These are phyloP conservation scores for Tridacna crocea DNA, from an alignment of 2,888 invertebrate species.

Conservation along the genomic window DNA sequence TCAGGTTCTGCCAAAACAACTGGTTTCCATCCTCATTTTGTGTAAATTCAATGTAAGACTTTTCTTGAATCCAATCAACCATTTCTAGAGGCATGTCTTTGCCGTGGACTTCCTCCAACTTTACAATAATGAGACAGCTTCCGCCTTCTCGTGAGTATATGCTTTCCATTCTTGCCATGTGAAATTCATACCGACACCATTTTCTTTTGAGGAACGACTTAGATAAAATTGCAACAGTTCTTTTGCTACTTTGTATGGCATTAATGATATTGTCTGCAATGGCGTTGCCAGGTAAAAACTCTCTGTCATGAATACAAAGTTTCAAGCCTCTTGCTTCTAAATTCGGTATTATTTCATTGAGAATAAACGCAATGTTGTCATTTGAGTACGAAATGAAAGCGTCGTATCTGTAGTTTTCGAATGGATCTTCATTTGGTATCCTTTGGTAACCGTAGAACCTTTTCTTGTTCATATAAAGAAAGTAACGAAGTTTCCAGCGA, in stretches of 20 bases:
- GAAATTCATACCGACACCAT: constrained; percentile 69
- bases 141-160: constrained; percentile 39
- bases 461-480: constrained; percentile 44
- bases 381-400: constrained; percentile 61
- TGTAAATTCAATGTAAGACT: constrained; percentile 23
- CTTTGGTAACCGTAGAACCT: constrained; percentile 33
- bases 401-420: constrained; percentile 51
- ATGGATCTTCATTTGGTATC: constrained; percentile 1
- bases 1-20: constrained; percentile 19
- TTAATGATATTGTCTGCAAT: constrained; percentile 63
- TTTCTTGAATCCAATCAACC: constrained; percentile 25
- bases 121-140: constrained; percentile 11
- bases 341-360: constrained; percentile 22
- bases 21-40: not conserved
- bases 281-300: constrained; percentile 63
- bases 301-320: constrained; percentile 65
- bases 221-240: constrained; percentile 62
- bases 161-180: constrained; percentile 65
- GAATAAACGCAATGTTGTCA: constrained; percentile 39
- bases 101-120: constrained; percentile 15
- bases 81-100: constrained; percentile 34
- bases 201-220: constrained; percentile 54
- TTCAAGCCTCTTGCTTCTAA: constrained; percentile 43
- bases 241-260: constrained; percentile 64
- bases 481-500: constrained; percentile 59